phyloP scores from a whole-genome alignment of 2,113 vertebrate genomes.

The Anoura caudifer region DNA sequence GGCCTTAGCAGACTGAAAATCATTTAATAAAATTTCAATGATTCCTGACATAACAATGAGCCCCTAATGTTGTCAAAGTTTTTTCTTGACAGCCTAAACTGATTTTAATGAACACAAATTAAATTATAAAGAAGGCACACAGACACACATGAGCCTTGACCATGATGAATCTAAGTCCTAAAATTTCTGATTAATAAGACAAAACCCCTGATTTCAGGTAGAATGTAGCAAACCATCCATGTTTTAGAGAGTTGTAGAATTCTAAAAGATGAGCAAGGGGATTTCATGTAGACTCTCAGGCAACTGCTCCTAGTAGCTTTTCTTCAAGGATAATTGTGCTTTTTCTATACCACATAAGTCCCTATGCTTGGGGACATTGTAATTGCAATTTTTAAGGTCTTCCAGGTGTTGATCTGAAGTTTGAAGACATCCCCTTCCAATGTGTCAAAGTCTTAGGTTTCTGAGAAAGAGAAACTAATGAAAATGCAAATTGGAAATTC shows the following conservation, averaged over 20 bases:
- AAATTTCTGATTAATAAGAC: not conserved
- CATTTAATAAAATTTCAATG: not conserved
- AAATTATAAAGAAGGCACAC: not conserved
- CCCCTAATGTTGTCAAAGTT: not conserved
- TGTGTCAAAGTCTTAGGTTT: not conserved
- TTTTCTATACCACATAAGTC: not conserved
- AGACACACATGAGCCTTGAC: not conserved
- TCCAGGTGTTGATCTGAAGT: not conserved
- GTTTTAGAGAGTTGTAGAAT: not conserved
- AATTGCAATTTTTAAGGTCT: constrained; percentile 13
- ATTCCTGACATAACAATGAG: not conserved
- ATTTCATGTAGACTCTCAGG: not conserved
- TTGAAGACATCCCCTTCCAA: constrained; percentile 8
- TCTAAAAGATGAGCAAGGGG: not conserved
- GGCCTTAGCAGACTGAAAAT: not conserved
- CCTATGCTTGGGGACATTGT: not conserved
- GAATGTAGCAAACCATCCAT: not conserved
- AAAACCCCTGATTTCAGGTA: not conserved
- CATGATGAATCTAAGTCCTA: not conserved
- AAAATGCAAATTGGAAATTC: constrained; percentile 25
- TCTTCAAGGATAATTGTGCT: not conserved
- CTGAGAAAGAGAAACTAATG: not conserved
- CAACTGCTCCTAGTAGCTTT: not conserved
- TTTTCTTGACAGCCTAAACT: not conserved
- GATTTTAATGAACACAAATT: not conserved